Evolutionary conservation across 2,797 vertebrate species (phyloP).

Genomic region (Muscicapa comitata): DNA sequence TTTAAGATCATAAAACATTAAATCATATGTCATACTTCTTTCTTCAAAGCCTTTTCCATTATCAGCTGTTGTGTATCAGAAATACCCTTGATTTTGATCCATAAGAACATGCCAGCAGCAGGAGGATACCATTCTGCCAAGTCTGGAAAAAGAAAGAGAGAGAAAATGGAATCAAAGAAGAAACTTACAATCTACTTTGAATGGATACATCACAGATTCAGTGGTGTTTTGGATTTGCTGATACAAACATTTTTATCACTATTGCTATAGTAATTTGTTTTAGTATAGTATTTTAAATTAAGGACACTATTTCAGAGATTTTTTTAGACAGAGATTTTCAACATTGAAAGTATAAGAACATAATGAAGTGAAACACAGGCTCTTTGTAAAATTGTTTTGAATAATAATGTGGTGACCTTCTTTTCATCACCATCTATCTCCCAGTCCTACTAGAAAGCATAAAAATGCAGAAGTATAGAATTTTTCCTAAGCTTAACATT

Average conservation of each 20-base stretch:
- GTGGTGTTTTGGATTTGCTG: background rate
- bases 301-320: background rate
- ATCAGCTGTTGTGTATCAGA: slow-evolving; percentile 85
- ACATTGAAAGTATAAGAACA: background rate
- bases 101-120: slow-evolving; percentile 92
- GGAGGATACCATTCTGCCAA: slow-evolving; percentile 91
- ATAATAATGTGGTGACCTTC: background rate
- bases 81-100: slow-evolving; percentile 90
- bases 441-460: background rate
- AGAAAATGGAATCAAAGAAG: background rate
- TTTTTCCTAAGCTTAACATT: background rate
- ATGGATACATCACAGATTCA: background rate
- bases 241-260: background rate
- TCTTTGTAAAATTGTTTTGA: background rate
- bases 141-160: slow-evolving; percentile 57
- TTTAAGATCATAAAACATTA: background rate
- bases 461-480: background rate
- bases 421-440: background rate
- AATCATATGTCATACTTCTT: slow-evolving; percentile 78
- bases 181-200: background rate
- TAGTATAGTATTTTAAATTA: background rate
- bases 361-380: background rate
- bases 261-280: background rate
- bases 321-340: background rate
- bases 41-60: slow-evolving; percentile 88